phyloP scores from a whole-genome alignment of 1,140 invertebrate species.

The Mesaphorura yosii region DNA sequence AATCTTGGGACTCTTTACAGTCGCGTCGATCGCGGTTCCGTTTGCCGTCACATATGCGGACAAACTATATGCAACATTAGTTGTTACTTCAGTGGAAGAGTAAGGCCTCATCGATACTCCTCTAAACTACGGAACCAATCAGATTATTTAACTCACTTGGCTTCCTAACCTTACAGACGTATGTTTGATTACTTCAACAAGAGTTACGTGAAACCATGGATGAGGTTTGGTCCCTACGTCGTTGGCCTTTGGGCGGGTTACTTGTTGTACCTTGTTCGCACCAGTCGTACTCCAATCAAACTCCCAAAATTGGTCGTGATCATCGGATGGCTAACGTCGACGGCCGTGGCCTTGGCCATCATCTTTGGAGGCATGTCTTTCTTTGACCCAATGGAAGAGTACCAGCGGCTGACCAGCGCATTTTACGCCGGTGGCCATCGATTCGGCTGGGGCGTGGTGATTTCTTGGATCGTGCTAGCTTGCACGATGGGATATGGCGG shows the following conservation, averaged over 20 bases:
- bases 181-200: conserved; percentile 2
- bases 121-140: background rate
- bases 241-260: conserved; percentile 31
- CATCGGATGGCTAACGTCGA: conserved; percentile 21
- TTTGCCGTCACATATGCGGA: conserved; percentile 4
- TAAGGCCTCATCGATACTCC: background rate
- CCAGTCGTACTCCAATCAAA: conserved; percentile 14
- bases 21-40: conserved; percentile 18
- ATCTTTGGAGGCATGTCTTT: conserved; percentile 19
- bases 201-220: conserved; percentile 23
- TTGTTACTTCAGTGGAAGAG: background rate
- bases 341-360: background rate
- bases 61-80: conserved; percentile 1
- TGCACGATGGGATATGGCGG: conserved; percentile 53
- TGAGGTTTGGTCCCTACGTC: conserved; percentile 25
- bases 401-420: conserved; percentile 37
- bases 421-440: conserved; percentile 50
- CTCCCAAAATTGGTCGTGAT: conserved; percentile 8
- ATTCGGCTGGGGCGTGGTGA: conserved; percentile 45
- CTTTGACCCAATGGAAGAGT: conserved; percentile 12
- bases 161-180: too few species aligned
- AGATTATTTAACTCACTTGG: background rate
- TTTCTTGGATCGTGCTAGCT: conserved; percentile 57
- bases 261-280: conserved; percentile 17
- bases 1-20: conserved; percentile 12